Base-by-base conservation (phyloP, 2,113 vertebrate species). In the Coregonus clupeaformis region DNA sequence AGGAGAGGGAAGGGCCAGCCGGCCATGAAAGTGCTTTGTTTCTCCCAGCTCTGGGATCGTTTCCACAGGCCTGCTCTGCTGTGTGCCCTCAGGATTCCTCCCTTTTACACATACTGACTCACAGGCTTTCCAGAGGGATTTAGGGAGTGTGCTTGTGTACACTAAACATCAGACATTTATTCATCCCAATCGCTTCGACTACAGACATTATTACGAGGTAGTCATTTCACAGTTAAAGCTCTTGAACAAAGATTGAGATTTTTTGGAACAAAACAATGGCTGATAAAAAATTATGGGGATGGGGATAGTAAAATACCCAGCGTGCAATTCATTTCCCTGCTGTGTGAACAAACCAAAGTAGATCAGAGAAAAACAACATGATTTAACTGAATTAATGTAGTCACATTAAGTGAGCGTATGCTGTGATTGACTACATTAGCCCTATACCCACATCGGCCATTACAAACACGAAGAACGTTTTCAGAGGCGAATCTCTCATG, bases 1-100 rank as follows among this genome's bases (percentile, higher is more conserved):
- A 68, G 36, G 75, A 71, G 55, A 42, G 69, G 63, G 42, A 62
- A 74, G 30, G 72, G 65, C 14, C 24, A 66, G 71, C 62, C 74
- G 25, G 71, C 82, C 73, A 80, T 86, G 80, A 86, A 86, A 80
- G 71, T 73, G 75, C 82, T 86, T 84, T 84, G 78, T 82, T 84
- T 81, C 74, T 20, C 72, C 20, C 65, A 68, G 73, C 65, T 67
- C 27, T 27, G 65, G 27, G 63, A 85, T 72, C 69, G 66, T 57
- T 78, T 74, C 72, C 67, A 68, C 71, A 85, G 83, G 70, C 70
- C 77, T 76, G 30, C 18, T 22, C 18, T 60, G 57, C 57, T 20
- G 65, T 57, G 71, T 64, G 69, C 72, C 73, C 69, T 80, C 78
- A 68, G 55, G 71, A 75, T 80, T 69, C 74, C 66, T 74, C 57